Percentiles rank a stretch among this genome's conserved stretches.
phyloP scores from a whole-genome alignment of 2,113 vertebrate genomes.

The Cygnus atratus region DNA sequence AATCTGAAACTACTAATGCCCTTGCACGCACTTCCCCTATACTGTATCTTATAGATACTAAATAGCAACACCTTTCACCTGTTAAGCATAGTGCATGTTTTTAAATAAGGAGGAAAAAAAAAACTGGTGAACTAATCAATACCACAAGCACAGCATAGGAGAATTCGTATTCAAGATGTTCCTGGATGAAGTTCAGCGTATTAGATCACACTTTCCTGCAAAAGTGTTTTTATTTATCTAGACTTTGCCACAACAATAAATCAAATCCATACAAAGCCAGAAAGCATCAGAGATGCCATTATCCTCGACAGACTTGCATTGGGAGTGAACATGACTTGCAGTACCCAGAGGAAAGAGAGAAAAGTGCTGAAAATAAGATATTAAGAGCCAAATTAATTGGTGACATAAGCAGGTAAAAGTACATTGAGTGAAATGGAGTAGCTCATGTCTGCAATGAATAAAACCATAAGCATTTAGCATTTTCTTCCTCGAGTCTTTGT shows the following conservation, averaged over 20 bases:
- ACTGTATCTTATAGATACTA: neutral
- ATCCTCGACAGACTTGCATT: neutral
- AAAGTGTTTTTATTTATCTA: neutral
- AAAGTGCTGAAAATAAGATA: constrained; percentile 39
- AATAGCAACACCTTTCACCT: neutral
- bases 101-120: neutral
- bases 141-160: neutral
- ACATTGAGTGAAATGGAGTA: constrained; percentile 39
- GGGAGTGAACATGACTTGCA: neutral
- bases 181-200: neutral
- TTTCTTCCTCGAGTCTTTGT: constrained; percentile 33
- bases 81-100: neutral
- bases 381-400: constrained; percentile 55
- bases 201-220: constrained; percentile 12
- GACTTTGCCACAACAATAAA: constrained; percentile 36
- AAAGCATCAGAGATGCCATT: constrained; percentile 30
- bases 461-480: neutral
- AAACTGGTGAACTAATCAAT: neutral
- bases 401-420: constrained; percentile 42
- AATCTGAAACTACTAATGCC: neutral
- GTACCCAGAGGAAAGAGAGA: neutral
- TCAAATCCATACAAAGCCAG: constrained; percentile 3
- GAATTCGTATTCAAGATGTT: neutral
- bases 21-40: neutral
- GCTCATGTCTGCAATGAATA: constrained; percentile 43